Base-by-base conservation (phyloP, 2,888 invertebrate genomes). In the Chrysodeixis includens region DNA sequence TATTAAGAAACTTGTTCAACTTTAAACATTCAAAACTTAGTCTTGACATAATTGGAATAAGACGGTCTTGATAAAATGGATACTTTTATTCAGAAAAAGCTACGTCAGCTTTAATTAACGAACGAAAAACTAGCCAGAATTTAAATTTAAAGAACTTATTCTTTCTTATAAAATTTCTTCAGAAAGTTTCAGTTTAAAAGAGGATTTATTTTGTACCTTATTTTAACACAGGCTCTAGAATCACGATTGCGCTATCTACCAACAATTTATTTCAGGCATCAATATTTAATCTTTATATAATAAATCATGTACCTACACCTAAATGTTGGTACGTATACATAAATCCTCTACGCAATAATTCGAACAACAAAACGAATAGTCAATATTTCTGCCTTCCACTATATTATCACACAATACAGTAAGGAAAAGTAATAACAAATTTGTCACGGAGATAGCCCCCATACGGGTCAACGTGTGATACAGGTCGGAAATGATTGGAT, bases 401-500 rank as follows among this genome's bases (percentile, higher is more conserved):
- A 69, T 57, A 49, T 59, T 56, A 30, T 40, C 56, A 14, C 30
- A 60, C 63, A 67, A 66, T 58, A 60, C 53, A 55, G 51, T 16
- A 49, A 68, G 62, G 55, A 71, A 78, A 67, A n/a, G 68, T 59
- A 70, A 63, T 71, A 76, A 76, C 74, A 71, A 76, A 80, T 80
- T 70, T 74, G 76, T 79, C 76, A 68, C 68, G 57, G 49, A 69
- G 62, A 79, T 79, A 71, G 69, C 55, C 60, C 65, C 74, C 69
- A 64, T 71, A 57, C 74, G 74, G 78, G 73, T 74, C 77, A 80
- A 81, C 77, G 81, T 79, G 82, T 84, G 84, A 86, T 85, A 82
- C 75, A 76, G 83, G 82, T 85, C 81, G 81, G 82, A 86, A 85
- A 88, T 90, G 88, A 93, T 92, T 91, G 89, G 90, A 92, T 92